Evolutionary conservation across 1,140 invertebrate species (phyloP).

Genomic region (Ruditapes philippinarum): DNA sequence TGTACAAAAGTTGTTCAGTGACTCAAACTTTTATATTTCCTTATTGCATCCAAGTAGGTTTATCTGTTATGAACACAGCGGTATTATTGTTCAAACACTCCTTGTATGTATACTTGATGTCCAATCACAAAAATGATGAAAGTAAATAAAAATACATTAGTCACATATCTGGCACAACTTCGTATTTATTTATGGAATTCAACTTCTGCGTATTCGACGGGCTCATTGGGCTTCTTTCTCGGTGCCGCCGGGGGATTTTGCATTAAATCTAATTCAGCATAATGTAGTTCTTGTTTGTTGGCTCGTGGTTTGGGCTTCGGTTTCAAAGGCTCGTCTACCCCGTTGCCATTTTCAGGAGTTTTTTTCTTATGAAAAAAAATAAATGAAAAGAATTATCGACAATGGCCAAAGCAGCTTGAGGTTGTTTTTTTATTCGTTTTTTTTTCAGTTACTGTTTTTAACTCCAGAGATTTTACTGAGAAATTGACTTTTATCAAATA

Average conservation of each 20-base stretch:
- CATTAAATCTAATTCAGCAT: conserved; percentile 39
- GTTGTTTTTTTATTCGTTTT: neutral
- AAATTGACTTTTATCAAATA: neutral
- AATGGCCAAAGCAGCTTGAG: conserved; percentile 26
- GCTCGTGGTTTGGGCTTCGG: conserved; percentile 26
- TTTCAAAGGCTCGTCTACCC: neutral
- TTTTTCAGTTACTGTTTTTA: neutral
- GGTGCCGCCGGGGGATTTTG: neutral
- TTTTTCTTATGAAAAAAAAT: conserved; percentile 24
- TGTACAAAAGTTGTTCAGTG: no score
- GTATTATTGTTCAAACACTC: no score
- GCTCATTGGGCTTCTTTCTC: neutral
- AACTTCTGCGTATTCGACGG: conserved; percentile 32
- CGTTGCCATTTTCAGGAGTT: neutral
- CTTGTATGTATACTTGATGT: no score
- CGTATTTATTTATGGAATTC: conserved; percentile 17
- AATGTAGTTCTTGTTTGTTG: neutral
- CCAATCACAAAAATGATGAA: no score
- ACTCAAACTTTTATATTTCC: no score
- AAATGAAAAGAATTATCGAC: conserved; percentile 22
- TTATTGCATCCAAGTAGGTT: no score
- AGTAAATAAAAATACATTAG: no score
- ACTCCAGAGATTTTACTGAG: neutral
- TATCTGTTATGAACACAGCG: no score
- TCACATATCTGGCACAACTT: no score